Percentiles rank a stretch among this genome's conserved stretches.
These are phyloP conservation scores for Protonemura montana DNA, from an alignment of 2,888 invertebrate genomes.

Conservation along the genomic window DNA sequence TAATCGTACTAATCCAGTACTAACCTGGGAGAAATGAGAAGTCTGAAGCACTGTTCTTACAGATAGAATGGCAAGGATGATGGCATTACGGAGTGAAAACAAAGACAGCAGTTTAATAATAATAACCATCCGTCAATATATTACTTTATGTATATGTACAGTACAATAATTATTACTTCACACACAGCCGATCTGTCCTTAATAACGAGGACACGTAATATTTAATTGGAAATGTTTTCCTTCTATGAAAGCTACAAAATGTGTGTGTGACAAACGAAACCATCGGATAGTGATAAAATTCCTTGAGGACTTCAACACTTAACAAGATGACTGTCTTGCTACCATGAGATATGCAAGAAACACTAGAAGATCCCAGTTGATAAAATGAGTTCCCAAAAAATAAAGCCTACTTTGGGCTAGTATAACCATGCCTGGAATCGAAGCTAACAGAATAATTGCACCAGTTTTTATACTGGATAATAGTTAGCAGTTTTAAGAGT, in stretches of 20 bases:
- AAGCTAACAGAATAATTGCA: background rate
- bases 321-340: background rate
- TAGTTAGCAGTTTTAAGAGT: too few species aligned
- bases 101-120: background rate
- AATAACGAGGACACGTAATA: background rate
- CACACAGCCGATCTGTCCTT: background rate
- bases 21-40: too few species aligned
- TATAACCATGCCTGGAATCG: background rate
- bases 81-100: too few species aligned
- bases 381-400: background rate
- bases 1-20: too few species aligned
- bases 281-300: background rate
- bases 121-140: slow-evolving; percentile 12
- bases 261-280: background rate
- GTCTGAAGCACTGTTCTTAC: too few species aligned
- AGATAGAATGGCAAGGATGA: too few species aligned
- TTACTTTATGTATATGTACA: slow-evolving; percentile 7
- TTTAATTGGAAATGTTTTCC: background rate
- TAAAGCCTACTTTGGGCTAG: background rate
- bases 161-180: slow-evolving; percentile 4
- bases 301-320: background rate
- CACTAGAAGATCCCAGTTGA: background rate
- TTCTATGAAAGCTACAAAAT: background rate
- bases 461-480: too few species aligned
- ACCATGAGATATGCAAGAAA: background rate